Evolutionary conservation across 2,797 vertebrate species (phyloP), one percentile per base, ranked within the genome.

Genomic region (Oryzias dopingdopingensis): DNA sequence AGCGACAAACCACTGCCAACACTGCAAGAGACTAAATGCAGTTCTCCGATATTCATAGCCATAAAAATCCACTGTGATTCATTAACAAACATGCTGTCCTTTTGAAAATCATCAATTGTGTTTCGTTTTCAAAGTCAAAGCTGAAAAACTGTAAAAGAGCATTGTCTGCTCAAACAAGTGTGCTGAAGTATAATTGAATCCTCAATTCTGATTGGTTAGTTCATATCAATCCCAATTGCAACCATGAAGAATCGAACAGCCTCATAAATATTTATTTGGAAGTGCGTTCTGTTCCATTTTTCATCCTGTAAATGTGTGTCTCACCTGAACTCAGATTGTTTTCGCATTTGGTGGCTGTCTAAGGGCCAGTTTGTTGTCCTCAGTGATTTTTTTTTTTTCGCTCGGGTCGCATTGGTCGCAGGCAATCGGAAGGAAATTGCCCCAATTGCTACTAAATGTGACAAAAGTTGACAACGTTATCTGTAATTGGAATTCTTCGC

Each of bases 231-330:
- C 45, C 41, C 44, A 59, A 59, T 49, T 70, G 29, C 42, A 52
- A 47, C 58, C 1, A 0, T 41, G 46, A 45, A 66, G 52, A 70
- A 76, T 59, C 1, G 3, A 48, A 62, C 42, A 75, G 68, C 56
- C 57, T 76, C 61, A 68, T 71, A 48, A 70, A 70, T 72, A 64
- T 40, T 61, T 72, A 42, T 80, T 59, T 14, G n/a, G 14, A 67
- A 54, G 46, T 32, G 44, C 45, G 57, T 57, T 76, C 24, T 56
- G 54, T 51, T 74, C 41, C 60, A 44, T 52, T 40, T 73, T 63
- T 68, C 48, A 59, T 65, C 56, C 18, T 44, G 44, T 56, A 67
- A 65, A 77, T 77, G 40, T 55, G 5, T 55, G 71, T 75, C 43
- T 47, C 29, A 65, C 55, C 41, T 62, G 32, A 49, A 59, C 14